Evolutionary conservation across 2,888 invertebrate species (phyloP).

Genomic region (Dorcus parallelipipedus): DNA sequence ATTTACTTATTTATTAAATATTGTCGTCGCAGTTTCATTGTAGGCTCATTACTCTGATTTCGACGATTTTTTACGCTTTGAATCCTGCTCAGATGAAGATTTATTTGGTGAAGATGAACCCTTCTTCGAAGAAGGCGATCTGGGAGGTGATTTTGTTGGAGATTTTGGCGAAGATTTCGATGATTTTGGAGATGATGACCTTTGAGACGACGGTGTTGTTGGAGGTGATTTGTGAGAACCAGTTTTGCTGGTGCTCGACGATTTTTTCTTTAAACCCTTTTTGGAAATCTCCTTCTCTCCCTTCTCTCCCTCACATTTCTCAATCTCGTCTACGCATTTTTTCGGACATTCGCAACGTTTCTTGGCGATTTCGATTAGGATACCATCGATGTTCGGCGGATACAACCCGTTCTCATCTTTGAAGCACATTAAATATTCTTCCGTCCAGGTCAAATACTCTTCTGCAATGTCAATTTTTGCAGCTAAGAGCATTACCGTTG

Average conservation of each 20-base stretch:
- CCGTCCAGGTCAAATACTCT: slow-evolving; percentile 23
- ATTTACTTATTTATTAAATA: too few relatives aligned
- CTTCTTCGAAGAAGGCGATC: too few relatives aligned
- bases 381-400: slow-evolving; percentile 30
- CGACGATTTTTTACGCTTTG: too few relatives aligned
- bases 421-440: slow-evolving; percentile 27
- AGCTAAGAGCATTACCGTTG: slow-evolving; percentile 32
- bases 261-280: not conserved
- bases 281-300: not conserved
- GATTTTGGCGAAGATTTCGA: not conserved
- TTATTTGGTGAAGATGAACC: too few relatives aligned
- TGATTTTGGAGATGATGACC: not conserved
- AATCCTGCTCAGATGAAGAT: too few relatives aligned
- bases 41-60: too few relatives aligned
- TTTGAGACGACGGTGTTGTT: not conserved
- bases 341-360: not conserved
- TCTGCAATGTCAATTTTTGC: slow-evolving; percentile 21
- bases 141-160: too few relatives aligned
- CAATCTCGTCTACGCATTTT: not conserved
- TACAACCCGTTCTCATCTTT: slow-evolving; percentile 24
- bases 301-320: not conserved
- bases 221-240: too few relatives aligned
- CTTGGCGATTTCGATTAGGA: slow-evolving; percentile 26
- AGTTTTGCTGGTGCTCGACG: not conserved
- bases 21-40: too few relatives aligned